Base-by-base conservation (phyloP, 2,888 invertebrate genomes). In the Amphipyra tragopoginis region DNA sequence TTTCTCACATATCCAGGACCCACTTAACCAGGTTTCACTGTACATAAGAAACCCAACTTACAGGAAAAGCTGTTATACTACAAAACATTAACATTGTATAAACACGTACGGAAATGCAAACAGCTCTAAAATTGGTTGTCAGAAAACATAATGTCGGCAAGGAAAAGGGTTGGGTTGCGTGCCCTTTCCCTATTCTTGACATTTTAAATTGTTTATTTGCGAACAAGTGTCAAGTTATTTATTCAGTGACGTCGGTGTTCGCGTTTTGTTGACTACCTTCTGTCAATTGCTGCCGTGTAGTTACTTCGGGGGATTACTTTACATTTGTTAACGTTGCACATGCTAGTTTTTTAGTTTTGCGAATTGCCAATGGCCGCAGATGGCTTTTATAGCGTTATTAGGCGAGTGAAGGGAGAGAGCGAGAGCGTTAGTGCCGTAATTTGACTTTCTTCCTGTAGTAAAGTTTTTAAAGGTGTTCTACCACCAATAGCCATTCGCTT, bases 131-230 rank as follows among this genome's bases (percentile, higher is more conserved):
- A 91, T 92, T 90, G 91, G 87, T 90, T 92, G 93, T 92, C 91
- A 91, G 92, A 89, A 90, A 90, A 90, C 91, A 91, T 91, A 91
- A 93, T 91, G 93, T 87, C 86, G 86, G 86, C 70, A 74, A 84
- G 87, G 86, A 86, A 86, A 92, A 91, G 93, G 93, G 92, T 92
- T 90, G 86, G 83, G 81, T 77, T 75, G 81, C 80, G 80, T 83
- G 86, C 93, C 94, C 92, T 93, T 92, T 89, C 86, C 88, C 90
- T 88, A 88, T 92, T 90, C 93, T 93, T 94, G 93, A 94, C 94
- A 92, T 93, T 94, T 93, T 93, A 94, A 94, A 94, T 93, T 94
- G 93, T 94, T 93, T 94, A 93, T 93, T 93, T 93, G 88, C 87
- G 86, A 90, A 92, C 94, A 93, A 93, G 92, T 92, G 93, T 93